These are phyloP conservation scores for Drosophila nebulosa DNA, from an alignment of 1,140 invertebrate species.

Conservation along the genomic window DNA sequence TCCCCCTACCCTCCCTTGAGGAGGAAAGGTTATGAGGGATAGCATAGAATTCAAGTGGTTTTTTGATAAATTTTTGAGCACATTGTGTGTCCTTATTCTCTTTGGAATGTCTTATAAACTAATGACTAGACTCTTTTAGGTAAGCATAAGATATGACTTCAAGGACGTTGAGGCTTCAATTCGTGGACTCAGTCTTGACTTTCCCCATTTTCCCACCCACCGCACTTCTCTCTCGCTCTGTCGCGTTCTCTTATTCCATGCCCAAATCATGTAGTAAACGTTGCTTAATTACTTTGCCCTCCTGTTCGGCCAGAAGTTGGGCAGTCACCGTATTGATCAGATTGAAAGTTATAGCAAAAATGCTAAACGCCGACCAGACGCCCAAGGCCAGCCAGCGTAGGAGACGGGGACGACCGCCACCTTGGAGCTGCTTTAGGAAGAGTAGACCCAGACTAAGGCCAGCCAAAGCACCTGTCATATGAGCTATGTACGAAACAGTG, in stretches of 20 bases:
- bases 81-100: constrained; percentile 32
- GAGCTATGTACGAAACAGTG: constrained; percentile 96
- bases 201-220: not conserved
- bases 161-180: constrained; percentile 16
- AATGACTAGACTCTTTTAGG: constrained; percentile 57
- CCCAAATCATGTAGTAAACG: constrained; percentile 77
- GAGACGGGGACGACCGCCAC: constrained; percentile 93
- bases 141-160: constrained; percentile 47
- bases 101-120: constrained; percentile 51
- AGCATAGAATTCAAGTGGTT: constrained; percentile 9
- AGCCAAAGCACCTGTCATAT: constrained; percentile 94
- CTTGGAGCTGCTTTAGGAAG: constrained; percentile 97
- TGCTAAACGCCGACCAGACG: constrained; percentile 93
- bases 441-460: constrained; percentile 94
- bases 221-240: not conserved
- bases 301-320: constrained; percentile 68
- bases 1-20: constrained; percentile 27
- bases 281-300: constrained; percentile 72
- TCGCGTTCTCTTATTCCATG: constrained; percentile 34
- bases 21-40: constrained; percentile 8
- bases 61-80: constrained; percentile 51
- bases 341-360: constrained; percentile 96
- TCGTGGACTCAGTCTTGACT: constrained; percentile 46
- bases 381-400: constrained; percentile 97
- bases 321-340: constrained; percentile 86